Conservation (phyloP, 2,113 vertebrate species). For the Scomber colias region DNA sequence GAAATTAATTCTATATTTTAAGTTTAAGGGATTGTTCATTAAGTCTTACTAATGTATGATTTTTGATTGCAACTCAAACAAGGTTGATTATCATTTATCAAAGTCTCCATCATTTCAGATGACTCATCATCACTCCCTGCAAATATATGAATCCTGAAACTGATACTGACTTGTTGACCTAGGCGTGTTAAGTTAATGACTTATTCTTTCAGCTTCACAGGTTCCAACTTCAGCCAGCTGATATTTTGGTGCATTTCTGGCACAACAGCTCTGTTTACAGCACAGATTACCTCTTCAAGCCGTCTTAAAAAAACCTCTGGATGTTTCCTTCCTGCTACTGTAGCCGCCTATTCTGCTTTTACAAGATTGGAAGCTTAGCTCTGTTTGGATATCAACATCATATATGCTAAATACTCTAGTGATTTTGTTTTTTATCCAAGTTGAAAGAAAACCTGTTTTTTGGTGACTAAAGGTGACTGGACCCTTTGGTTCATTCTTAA, state of each 20-base stretch:
- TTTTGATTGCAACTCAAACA: not conserved
- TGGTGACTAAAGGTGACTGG: conserved; percentile 27
- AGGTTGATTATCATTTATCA: not conserved
- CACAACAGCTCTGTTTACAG: not conserved
- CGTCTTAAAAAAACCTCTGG: conserved; percentile 22
- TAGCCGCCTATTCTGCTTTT: not conserved
- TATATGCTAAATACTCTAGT: not conserved
- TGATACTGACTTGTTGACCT: not conserved
- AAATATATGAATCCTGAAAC: not conserved
- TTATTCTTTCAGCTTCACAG: not conserved
- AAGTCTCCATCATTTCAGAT: not conserved
- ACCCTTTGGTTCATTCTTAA: conserved; percentile 45
- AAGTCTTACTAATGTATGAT: not conserved
- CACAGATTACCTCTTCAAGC: not conserved
- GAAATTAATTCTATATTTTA: too few relatives aligned
- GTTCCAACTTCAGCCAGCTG: too few relatives aligned
- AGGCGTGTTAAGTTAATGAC: not conserved
- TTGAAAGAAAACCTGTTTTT: not conserved
- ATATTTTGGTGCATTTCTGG: not conserved
- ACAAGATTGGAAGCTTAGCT: not conserved
- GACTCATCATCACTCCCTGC: conserved; percentile 3
- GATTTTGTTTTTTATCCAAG: not conserved
- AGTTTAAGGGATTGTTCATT: not conserved
- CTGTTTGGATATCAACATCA: not conserved
- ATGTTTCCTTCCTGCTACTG: not conserved